Evolutionary conservation across 2,797 vertebrate species (phyloP).

Genomic region (Enteromius mattozi): DNA sequence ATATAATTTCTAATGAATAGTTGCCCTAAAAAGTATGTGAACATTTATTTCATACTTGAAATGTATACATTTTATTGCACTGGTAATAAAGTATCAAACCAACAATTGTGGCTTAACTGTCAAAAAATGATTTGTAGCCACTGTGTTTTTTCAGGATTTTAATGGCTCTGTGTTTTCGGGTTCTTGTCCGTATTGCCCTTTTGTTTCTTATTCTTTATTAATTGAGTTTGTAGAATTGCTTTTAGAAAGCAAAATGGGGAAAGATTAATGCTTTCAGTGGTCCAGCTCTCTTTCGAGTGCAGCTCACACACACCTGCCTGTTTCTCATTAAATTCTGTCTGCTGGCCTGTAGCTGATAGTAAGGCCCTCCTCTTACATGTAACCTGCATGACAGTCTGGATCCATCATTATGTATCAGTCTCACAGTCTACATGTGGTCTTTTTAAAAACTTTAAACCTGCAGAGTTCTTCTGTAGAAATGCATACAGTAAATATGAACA

Average conservation of each 20-base stretch:
- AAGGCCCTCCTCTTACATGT: constrained; percentile 11
- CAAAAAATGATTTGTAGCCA: constrained; percentile 5
- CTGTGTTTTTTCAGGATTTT: neutral
- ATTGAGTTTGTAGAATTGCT: constrained; percentile 19
- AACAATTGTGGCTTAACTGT: neutral
- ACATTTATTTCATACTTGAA: neutral
- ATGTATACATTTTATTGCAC: neutral
- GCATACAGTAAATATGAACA: neutral
- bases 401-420: constrained; percentile 22
- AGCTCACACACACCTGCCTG: constrained; percentile 22
- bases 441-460: neutral
- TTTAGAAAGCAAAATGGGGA: constrained; percentile 25
- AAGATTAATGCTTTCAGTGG: neutral
- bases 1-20: neutral
- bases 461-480: neutral
- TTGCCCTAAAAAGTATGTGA: neutral
- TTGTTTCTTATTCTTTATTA: constrained; percentile 19
- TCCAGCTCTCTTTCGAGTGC: constrained; percentile 18
- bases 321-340: constrained; percentile 25
- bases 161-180: neutral
- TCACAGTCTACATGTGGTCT: neutral
- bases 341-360: constrained; percentile 19
- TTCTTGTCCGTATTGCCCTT: neutral
- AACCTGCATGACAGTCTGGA: constrained; percentile 25
- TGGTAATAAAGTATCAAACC: neutral